These are phyloP conservation scores for Haliaeetus vocifer DNA, from an alignment of 2,797 vertebrate species.

Conservation along the genomic window DNA sequence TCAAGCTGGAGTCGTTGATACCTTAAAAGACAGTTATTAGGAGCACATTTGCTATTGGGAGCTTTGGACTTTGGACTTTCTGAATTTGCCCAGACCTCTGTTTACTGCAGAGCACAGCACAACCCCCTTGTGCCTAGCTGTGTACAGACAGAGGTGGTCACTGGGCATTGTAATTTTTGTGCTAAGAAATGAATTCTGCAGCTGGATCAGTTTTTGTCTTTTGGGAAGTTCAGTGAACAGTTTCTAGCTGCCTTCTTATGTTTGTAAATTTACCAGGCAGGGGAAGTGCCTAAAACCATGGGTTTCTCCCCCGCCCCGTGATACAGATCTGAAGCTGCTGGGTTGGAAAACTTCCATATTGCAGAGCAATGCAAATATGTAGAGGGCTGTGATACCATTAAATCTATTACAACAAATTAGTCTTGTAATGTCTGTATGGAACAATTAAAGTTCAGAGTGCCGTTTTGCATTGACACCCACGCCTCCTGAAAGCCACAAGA, in stretches of 20 bases:
- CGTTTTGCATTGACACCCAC: background rate
- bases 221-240: background rate
- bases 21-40: background rate
- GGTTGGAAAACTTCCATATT: background rate
- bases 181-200: background rate
- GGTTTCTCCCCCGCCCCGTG: rapidly evolving
- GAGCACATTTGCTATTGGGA: background rate
- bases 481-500: background rate
- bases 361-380: background rate
- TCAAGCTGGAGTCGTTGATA: background rate
- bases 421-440: background rate
- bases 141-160: background rate
- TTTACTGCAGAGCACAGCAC: background rate
- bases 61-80: background rate
- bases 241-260: background rate
- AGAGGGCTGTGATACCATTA: background rate
- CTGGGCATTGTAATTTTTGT: background rate
- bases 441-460: background rate
- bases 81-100: background rate
- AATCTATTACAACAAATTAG: background rate
- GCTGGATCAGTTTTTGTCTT: background rate
- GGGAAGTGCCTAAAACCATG: background rate
- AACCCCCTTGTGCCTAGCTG: background rate
- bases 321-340: background rate
- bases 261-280: background rate